Conservation (phyloP, 2,888 invertebrate species). For the Argyresthia albistria region DNA sequence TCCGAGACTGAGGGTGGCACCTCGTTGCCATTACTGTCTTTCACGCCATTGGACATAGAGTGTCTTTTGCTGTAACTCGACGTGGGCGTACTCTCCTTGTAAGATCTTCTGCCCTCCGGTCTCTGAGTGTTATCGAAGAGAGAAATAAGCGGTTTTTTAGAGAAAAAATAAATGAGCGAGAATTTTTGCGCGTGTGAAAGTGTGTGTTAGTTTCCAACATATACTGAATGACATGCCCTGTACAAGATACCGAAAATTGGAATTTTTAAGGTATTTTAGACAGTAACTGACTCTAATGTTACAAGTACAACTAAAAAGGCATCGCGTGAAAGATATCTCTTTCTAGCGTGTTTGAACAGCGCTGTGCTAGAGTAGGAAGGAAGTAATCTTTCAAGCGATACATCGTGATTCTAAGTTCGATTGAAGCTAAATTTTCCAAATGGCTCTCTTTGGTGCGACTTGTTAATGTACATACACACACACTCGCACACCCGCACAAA, state of each 20-base stretch:
- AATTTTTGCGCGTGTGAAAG: slow-evolving; percentile 29
- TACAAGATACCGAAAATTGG: not conserved
- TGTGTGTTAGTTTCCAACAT: slow-evolving; percentile 60
- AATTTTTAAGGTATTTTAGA: not conserved
- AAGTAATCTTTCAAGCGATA: slow-evolving; percentile 1
- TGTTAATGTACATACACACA: slow-evolving; percentile 61
- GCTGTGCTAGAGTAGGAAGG: not conserved
- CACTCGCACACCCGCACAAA: slow-evolving; percentile 53
- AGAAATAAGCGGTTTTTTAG: not conserved
- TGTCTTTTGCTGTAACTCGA: slow-evolving; percentile 46
- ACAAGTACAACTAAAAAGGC: not conserved
- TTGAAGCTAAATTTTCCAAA: slow-evolving; percentile 10
- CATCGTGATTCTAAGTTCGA: slow-evolving; percentile 1
- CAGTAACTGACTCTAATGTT: not conserved
- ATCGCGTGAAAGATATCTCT: not conserved
- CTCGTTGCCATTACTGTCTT: slow-evolving; percentile 74
- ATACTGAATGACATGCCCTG: slow-evolving; percentile 22
- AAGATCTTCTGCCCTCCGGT: slow-evolving; percentile 53
- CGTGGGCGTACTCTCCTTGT: slow-evolving; percentile 51
- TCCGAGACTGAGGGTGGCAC: slow-evolving; percentile 71
- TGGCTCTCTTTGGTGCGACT: slow-evolving; percentile 26
- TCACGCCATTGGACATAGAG: slow-evolving; percentile 54
- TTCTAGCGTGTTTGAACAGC: not conserved
- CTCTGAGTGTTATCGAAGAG: slow-evolving; percentile 42
- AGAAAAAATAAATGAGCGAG: slow-evolving; percentile 2